phyloP scores from a whole-genome alignment of 2,797 vertebrate species.

The Lateolabrax maculatus region DNA sequence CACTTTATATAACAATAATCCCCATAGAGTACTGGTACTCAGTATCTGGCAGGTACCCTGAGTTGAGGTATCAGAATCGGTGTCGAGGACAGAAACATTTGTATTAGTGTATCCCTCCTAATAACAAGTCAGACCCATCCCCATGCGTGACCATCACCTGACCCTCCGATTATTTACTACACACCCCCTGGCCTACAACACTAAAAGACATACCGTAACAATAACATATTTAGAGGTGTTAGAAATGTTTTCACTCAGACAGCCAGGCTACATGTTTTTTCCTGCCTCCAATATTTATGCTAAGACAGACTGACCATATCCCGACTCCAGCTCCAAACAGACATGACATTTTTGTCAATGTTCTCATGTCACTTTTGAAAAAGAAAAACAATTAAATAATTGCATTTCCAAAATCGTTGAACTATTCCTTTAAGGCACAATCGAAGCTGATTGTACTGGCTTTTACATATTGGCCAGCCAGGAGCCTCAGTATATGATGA shows the following conservation, averaged over 20 bases:
- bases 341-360: constrained; percentile 20
- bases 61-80: not conserved
- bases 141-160: not conserved
- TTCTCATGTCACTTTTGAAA: constrained; percentile 5
- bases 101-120: not conserved
- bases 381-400: not conserved
- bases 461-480: constrained; percentile 43
- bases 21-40: not conserved
- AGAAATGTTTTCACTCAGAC: not conserved
- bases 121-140: not conserved
- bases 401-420: constrained; percentile 24
- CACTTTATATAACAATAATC: not conserved
- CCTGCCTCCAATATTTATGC: not conserved
- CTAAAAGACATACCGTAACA: not conserved
- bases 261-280: not conserved
- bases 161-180: not conserved
- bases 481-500: constrained; percentile 58
- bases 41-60: not conserved
- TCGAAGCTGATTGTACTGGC: constrained; percentile 26
- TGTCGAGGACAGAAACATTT: not conserved
- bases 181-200: not conserved
- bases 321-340: constrained; percentile 9
- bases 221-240: not conserved
- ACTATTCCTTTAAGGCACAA: constrained; percentile 28
- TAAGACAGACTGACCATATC: not conserved